Percentiles rank a stretch among this genome's conserved stretches.
Conservation (phyloP, 2,113 vertebrate species). For the Tamias sibiricus region DNA sequence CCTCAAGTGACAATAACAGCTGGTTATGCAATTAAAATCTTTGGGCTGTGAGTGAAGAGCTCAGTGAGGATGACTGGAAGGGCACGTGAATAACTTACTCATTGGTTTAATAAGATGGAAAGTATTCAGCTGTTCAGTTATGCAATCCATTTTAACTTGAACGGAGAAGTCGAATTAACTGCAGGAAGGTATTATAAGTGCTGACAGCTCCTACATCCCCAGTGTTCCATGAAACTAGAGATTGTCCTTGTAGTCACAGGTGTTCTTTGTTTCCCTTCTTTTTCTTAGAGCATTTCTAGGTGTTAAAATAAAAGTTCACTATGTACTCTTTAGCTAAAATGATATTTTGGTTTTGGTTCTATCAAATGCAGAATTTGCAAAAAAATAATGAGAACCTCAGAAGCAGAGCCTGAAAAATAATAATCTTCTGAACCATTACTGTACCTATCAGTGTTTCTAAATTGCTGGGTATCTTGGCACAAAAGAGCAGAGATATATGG, state of each 20-base stretch:
- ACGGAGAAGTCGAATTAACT: constrained; percentile 80
- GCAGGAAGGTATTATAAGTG: constrained; percentile 67
- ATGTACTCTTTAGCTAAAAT: constrained; percentile 53
- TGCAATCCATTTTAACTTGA: constrained; percentile 80
- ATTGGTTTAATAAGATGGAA: constrained; percentile 83
- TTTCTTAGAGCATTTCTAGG: constrained; percentile 56
- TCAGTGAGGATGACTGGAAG: constrained; percentile 61
- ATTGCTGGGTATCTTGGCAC: constrained; percentile 7
- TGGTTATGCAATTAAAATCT: constrained; percentile 74
- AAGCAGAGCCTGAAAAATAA: constrained; percentile 10
- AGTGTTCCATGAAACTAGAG: constrained; percentile 67
- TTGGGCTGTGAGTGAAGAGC: constrained; percentile 61
- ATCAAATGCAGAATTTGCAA: constrained; percentile 65
- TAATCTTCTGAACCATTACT: not conserved
- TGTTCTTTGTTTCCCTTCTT: not conserved
- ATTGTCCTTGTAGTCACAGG: constrained; percentile 77
- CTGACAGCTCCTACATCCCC: constrained; percentile 54
- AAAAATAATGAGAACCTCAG: constrained; percentile 40
- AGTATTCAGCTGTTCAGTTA: constrained; percentile 75
- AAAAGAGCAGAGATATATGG: constrained; percentile 37
- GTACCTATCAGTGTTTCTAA: not conserved
- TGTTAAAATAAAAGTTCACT: constrained; percentile 72
- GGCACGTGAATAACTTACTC: constrained; percentile 42
- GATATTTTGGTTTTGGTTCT: constrained; percentile 75
- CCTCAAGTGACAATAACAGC: constrained; percentile 66